Percentiles rank a stretch among this genome's conserved stretches.
phyloP scores from a whole-genome alignment of 1,140 invertebrate genomes.

The Hypsibius dujardini region DNA sequence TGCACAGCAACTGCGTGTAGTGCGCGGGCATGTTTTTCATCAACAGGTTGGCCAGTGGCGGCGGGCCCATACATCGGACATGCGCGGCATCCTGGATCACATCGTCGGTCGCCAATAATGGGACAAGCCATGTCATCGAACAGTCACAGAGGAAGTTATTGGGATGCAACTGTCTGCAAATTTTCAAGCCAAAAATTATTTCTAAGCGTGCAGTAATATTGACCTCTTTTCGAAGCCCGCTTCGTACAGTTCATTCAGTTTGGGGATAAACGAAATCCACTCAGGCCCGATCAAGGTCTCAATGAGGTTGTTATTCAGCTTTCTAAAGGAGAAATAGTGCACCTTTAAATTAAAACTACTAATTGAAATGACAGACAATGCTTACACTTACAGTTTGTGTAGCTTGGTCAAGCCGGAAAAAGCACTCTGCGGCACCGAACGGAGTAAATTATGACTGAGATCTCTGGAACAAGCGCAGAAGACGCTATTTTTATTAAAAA shows the following conservation, averaged over 20 bases:
- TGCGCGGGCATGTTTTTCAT: not conserved
- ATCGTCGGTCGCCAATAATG: not conserved
- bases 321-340: not conserved
- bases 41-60: not conserved
- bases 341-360: not conserved
- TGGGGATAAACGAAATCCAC: not conserved
- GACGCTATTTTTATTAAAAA: not conserved
- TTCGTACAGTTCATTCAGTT: not conserved
- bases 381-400: not conserved
- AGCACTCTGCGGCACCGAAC: not conserved
- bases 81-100: not conserved
- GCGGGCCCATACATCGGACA: not conserved
- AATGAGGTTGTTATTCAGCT: slow-evolving; percentile 5
- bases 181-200: slow-evolving; percentile 7
- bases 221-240: not conserved
- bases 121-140: not conserved
- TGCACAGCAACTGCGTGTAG: too few relatives aligned
- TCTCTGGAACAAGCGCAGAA: not conserved
- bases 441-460: slow-evolving; percentile 3
- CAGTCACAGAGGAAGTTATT: not conserved
- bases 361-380: not conserved
- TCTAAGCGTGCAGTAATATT: not conserved
- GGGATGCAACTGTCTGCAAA: not conserved
- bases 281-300: not conserved
- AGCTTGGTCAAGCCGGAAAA: not conserved